These are phyloP conservation scores for Cossypha caffra DNA, from an alignment of 2,797 vertebrate genomes.

Conservation along the genomic window DNA sequence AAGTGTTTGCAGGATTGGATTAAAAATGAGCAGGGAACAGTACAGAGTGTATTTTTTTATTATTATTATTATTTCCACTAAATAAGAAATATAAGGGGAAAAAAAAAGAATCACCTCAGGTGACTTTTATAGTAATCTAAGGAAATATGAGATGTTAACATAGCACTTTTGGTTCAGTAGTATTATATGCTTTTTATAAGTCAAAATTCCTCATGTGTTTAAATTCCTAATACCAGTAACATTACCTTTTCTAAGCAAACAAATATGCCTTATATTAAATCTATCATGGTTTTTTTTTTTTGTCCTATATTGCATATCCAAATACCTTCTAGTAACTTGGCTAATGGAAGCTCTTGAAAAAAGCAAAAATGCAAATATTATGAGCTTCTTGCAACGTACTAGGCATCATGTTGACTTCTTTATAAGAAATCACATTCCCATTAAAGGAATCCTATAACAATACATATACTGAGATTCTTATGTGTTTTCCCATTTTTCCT, in stretches of 20 bases:
- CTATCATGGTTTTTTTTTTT: neutral
- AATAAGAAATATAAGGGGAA: slow-evolving; percentile 39
- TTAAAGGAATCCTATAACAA: neutral
- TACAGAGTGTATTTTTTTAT: slow-evolving; percentile 53
- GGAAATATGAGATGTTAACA: neutral
- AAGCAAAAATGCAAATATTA: neutral
- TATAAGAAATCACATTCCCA: neutral
- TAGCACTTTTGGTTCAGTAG: slow-evolving; percentile 56
- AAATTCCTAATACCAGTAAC: neutral
- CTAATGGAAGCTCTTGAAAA: neutral
- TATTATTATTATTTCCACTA: slow-evolving; percentile 47
- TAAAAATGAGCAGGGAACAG: slow-evolving; percentile 46
- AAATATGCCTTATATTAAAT: slow-evolving; percentile 1
- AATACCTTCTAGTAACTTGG: neutral
- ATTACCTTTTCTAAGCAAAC: neutral
- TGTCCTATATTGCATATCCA: slow-evolving; percentile 17
- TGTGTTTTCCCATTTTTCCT: neutral
- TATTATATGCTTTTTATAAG: neutral
- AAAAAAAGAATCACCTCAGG: neutral
- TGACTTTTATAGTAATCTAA: slow-evolving; percentile 19
- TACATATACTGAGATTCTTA: neutral
- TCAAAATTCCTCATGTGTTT: neutral
- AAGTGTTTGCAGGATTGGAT: neutral
- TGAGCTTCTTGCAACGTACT: neutral
- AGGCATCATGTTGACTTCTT: neutral